A percentile compares a stretch with the other conserved stretches of the same genome.
These are phyloP conservation scores for Priocnemis perturbator DNA, from an alignment of 2,888 invertebrate species.

Conservation along the genomic window DNA sequence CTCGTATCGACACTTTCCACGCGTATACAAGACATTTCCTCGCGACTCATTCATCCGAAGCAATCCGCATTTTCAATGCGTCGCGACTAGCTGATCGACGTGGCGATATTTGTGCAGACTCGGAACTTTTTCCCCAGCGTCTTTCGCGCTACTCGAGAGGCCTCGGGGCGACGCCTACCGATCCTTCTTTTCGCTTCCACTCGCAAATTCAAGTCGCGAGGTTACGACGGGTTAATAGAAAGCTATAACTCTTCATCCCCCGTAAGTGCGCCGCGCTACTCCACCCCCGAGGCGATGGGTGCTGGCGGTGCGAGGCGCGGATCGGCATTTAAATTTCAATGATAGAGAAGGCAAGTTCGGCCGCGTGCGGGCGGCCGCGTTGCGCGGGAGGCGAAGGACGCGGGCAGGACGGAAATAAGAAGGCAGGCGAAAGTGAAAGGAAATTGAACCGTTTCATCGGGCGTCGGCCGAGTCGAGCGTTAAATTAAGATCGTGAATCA, in stretches of 20 bases:
- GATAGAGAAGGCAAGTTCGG: slow-evolving; percentile 11
- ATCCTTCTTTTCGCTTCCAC: slow-evolving; percentile 1
- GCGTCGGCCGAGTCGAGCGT: no score
- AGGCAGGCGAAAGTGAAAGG: neutral
- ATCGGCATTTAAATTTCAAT: slow-evolving; percentile 36
- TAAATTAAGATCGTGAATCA: no score
- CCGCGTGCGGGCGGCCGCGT: no score
- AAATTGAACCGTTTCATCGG: neutral
- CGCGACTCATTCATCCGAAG: no score
- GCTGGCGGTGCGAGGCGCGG: slow-evolving; percentile 1
- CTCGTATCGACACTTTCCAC: no score
- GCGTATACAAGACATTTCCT: no score
- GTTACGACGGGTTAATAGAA: slow-evolving; percentile 46
- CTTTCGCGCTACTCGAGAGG: neutral
- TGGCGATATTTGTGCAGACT: neutral
- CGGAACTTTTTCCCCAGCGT: neutral
- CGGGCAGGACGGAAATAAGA: neutral
- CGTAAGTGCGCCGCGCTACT: slow-evolving; percentile 10
- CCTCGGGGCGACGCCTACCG: slow-evolving; percentile 1
- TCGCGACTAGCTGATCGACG: no score
- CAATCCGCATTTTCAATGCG: no score
- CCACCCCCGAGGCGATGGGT: slow-evolving; percentile 14
- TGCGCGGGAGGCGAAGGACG: no score
- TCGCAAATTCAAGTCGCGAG: slow-evolving; percentile 24
- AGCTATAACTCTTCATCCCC: slow-evolving; percentile 42